These are phyloP conservation scores for Mesochorus sp. DNA, from an alignment of 2,888 invertebrate genomes.

Conservation along the genomic window DNA sequence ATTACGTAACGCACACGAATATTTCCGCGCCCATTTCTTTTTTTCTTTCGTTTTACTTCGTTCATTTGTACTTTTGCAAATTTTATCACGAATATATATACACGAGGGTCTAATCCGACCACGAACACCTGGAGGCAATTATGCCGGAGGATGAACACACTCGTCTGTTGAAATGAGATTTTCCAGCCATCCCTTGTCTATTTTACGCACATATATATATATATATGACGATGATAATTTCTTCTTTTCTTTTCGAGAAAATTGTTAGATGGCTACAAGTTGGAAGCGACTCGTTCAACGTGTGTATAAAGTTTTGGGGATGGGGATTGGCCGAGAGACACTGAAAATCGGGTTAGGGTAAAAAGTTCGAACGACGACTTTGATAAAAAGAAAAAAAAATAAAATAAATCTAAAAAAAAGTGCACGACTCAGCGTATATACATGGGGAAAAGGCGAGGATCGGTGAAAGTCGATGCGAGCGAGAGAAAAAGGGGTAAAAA, in stretches of 20 bases:
- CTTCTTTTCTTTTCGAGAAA: conserved; percentile 36
- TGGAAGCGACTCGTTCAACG: conserved; percentile 5
- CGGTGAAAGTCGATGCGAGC: conserved; percentile 24
- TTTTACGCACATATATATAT: conserved; percentile 14
- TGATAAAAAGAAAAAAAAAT: conserved; percentile 34
- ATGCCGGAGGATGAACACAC: conserved; percentile 18
- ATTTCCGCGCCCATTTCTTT: too few relatives aligned
- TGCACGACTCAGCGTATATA: not conserved
- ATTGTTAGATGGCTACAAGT: conserved; percentile 39
- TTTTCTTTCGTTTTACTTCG: not conserved
- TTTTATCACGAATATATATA: not conserved
- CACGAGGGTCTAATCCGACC: conserved; percentile 32
- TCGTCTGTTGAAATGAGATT: conserved; percentile 34
- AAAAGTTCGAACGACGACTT: conserved; percentile 52
- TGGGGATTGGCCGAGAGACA: conserved; percentile 8
- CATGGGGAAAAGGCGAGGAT: conserved; percentile 33
- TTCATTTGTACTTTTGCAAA: conserved; percentile 23
- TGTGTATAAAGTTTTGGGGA: not conserved
- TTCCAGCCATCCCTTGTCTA: conserved; percentile 9
- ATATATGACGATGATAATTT: conserved; percentile 13
- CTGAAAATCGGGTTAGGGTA: conserved; percentile 48
- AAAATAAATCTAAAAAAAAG: not conserved
- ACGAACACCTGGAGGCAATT: conserved; percentile 41
- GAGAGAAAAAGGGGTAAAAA: conserved; percentile 17
- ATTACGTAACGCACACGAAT: conserved; percentile 4